A percentile compares a stretch with the other conserved stretches of the same genome.
Conservation (phyloP, 2,113 vertebrate genomes). For the Grantiella picta region DNA sequence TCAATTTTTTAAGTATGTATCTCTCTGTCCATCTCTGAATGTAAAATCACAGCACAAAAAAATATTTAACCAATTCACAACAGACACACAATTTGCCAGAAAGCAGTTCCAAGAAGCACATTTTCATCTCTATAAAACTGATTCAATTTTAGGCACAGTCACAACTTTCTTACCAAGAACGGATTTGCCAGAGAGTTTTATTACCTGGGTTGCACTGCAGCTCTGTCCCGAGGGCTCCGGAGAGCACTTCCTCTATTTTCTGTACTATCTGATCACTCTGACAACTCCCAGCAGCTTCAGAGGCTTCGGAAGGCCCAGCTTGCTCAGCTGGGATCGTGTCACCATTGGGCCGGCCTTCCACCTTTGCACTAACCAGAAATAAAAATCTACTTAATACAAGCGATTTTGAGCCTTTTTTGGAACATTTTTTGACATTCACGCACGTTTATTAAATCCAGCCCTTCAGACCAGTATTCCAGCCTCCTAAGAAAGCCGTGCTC, state of each 20-base stretch:
- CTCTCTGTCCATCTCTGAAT: neutral
- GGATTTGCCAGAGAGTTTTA: neutral
- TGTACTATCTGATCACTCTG: conserved; percentile 77
- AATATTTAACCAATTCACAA: neutral
- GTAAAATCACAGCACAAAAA: neutral
- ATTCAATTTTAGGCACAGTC: neutral
- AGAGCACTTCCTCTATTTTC: conserved; percentile 78
- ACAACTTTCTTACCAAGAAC: neutral
- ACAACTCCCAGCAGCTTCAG: conserved; percentile 68
- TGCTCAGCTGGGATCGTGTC: conserved; percentile 73
- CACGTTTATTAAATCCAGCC: neutral
- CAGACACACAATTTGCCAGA: neutral
- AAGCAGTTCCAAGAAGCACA: neutral
- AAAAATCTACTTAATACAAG: neutral
- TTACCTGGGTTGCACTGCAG: conserved; percentile 77
- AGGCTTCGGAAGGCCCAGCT: conserved; percentile 72
- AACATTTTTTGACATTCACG: neutral
- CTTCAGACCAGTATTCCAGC: neutral
- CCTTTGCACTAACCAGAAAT: conserved; percentile 71
- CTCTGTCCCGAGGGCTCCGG: conserved; percentile 75
- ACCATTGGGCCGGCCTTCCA: conserved; percentile 79
- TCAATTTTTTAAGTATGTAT: neutral
- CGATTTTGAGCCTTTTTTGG: neutral
- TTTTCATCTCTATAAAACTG: neutral
- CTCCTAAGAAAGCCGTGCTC: neutral